Conservation (phyloP, 2,888 invertebrate genomes). For the Apotomis turbidana region DNA sequence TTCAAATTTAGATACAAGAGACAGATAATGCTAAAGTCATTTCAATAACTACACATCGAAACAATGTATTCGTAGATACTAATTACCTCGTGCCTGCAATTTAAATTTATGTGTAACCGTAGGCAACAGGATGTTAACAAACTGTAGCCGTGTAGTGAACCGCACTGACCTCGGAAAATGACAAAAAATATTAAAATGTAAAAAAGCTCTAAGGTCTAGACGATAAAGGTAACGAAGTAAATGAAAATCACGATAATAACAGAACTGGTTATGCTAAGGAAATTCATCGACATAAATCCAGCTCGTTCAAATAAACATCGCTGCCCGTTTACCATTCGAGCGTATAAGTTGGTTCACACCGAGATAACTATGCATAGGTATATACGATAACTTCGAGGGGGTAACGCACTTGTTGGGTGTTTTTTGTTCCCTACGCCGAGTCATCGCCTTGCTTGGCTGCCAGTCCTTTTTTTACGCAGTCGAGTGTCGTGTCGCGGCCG, state of each 20-base stretch:
- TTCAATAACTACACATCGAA: slow-evolving; percentile 34
- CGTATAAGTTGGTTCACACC: slow-evolving; percentile 49
- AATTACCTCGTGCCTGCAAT: slow-evolving; percentile 43
- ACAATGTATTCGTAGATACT: slow-evolving; percentile 46
- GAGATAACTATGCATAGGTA: slow-evolving; percentile 59
- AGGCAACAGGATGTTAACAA: slow-evolving; percentile 12
- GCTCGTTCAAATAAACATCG: slow-evolving; percentile 32
- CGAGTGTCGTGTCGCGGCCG: slow-evolving; percentile 64
- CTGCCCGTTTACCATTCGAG: slow-evolving; percentile 36
- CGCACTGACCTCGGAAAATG: slow-evolving; percentile 4
- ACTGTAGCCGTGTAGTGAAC: slow-evolving; percentile 21
- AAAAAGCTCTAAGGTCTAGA: background rate
- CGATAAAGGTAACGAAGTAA: slow-evolving; percentile 1
- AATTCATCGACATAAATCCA: slow-evolving; percentile 34
- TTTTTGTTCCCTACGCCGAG: slow-evolving; percentile 70
- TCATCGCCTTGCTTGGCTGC: slow-evolving; percentile 66
- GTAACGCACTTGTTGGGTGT: slow-evolving; percentile 78
- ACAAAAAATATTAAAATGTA: slow-evolving; percentile 1
- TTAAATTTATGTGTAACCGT: slow-evolving; percentile 14
- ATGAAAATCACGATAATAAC: slow-evolving; percentile 6
- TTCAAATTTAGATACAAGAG: slow-evolving; percentile 10
- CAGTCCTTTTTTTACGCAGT: slow-evolving; percentile 73
- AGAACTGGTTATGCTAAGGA: slow-evolving; percentile 7
- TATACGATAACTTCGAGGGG: slow-evolving; percentile 74
- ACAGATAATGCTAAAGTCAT: slow-evolving; percentile 50